phyloP scores from a whole-genome alignment of 2,888 invertebrate species.

The Sarcophaga caerulescens region DNA sequence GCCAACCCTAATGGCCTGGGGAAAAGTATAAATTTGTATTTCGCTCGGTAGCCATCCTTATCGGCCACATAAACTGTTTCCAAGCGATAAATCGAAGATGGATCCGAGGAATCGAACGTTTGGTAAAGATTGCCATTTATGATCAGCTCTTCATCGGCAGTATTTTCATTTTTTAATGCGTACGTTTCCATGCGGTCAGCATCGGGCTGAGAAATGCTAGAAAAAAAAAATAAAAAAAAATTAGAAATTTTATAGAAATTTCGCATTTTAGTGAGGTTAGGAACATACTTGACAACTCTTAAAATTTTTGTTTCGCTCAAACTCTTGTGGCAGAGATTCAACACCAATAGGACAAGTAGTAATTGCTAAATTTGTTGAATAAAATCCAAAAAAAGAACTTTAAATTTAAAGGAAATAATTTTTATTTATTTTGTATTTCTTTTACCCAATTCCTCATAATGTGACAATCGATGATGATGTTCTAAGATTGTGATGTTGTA shows the following conservation, averaged over 20 bases:
- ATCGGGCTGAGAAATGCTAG: conserved; percentile 15
- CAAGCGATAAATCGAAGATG: conserved; percentile 49
- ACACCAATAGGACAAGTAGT: background rate
- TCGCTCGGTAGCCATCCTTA: conserved; percentile 73
- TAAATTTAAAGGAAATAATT: background rate
- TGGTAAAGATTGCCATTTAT: conserved; percentile 71
- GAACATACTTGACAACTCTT: conserved; percentile 38
- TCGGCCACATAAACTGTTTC: conserved; percentile 71
- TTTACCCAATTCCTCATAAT: conserved; percentile 43
- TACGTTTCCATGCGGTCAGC: conserved; percentile 69
- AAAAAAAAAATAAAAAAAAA: background rate
- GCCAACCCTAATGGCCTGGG: background rate
- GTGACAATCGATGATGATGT: no score
- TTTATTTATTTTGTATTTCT: background rate
- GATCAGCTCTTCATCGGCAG: conserved; percentile 66
- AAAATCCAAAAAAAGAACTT: background rate
- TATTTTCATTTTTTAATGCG: conserved; percentile 51
- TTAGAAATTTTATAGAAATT: background rate
- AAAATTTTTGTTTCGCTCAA: conserved; percentile 44
- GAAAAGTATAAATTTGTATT: conserved; percentile 63
- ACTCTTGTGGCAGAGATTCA: background rate
- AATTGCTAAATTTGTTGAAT: conserved; percentile 10
- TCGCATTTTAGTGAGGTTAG: background rate
- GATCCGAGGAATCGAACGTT: conserved; percentile 12
- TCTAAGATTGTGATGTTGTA: background rate